phyloP scores from a whole-genome alignment of 2,113 vertebrate species.

The Pungitius pungitius region DNA sequence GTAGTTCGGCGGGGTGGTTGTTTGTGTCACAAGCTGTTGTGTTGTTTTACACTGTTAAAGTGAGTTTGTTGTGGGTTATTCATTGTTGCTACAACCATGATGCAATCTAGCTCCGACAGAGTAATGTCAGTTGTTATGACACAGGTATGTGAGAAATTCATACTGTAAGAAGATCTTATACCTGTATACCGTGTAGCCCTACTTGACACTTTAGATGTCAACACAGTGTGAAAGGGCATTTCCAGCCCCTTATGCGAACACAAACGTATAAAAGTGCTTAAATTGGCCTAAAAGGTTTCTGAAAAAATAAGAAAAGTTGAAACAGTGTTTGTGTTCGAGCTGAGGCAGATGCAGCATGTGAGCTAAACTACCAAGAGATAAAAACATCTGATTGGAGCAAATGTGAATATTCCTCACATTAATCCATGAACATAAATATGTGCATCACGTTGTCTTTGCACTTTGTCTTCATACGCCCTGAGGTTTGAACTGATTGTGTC shows the following conservation, averaged over 20 bases:
- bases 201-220: not conserved
- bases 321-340: not conserved
- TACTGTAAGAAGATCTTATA: too few species aligned
- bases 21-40: too few species aligned
- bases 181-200: too few species aligned
- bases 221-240: not conserved
- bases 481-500: not conserved
- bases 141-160: too few species aligned
- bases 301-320: not conserved
- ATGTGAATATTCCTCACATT: not conserved
- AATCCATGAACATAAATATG: not conserved
- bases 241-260: not conserved
- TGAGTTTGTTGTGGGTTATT: too few species aligned
- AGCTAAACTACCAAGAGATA: not conserved
- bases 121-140: too few species aligned
- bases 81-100: too few species aligned
- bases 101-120: too few species aligned
- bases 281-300: not conserved
- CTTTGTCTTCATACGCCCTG: not conserved
- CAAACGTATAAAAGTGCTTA: not conserved
- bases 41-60: too few species aligned
- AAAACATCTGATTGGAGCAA: not conserved
- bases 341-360: not conserved
- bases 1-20: too few species aligned
- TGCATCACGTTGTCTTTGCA: not conserved